Evolutionary conservation across 2,113 vertebrate genomes (phyloP), one percentile per base, ranked within the genome.

Genomic region (Cercocebus atys): DNA sequence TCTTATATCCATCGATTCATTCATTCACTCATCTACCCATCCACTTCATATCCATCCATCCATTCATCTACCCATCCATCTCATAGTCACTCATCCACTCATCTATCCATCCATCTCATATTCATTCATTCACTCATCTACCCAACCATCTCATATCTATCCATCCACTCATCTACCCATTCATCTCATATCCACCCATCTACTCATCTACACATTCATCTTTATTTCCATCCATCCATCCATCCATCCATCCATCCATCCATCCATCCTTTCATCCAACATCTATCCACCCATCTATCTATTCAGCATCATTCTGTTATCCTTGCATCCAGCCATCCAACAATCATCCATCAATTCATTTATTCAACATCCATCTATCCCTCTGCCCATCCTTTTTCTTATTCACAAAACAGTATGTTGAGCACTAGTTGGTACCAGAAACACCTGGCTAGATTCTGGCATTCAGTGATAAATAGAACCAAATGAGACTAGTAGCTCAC

Each of bases 1-100:
- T 1, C 1, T 6, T 38, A 32, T 12, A 32, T 38, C 9, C 18
- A 5, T 3, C 23, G 27, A 11, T 40, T 22, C 8, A 10, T 3
- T 38, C 25, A 43, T 2, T 8, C 47, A 10, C 5, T 35, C 35
- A 12, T 38, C n/a, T 25, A 6, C 3, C 57, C 40, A 8, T 76
- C 20, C 12, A 6, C 1, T 1, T 8, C 22, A 38, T 8, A 38
- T 32, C 10, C 35, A 47, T 8, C 47, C 23, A 35, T 10, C 6
- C 17, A 55, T 2, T n/a, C 23, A 27, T 25, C 59, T 11, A 22
- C 32, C 68, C 13, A 38, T 17, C 57, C n/a, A 8, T 5, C 7
- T 43, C 40, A 27, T 8, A 32, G 20, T n/a, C 4, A 20, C 7
- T 30, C 45, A 17, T n/a, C n/a, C 8, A 8, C 6, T 47, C 73